phyloP scores from a whole-genome alignment of 1,140 invertebrate species.

The Cataglyphis hispanica region DNA sequence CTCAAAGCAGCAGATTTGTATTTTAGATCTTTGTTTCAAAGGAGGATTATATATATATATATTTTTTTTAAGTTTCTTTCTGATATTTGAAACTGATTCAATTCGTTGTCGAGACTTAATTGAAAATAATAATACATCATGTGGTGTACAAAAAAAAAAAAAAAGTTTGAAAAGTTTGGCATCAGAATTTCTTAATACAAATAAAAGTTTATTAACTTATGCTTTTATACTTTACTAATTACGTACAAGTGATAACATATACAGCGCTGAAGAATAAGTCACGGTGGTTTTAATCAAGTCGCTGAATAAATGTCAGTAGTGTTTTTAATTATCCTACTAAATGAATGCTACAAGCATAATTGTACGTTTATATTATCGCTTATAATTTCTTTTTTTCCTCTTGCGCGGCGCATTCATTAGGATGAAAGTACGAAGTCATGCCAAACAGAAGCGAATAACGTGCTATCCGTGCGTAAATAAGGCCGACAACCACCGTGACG shows the following conservation, averaged over 20 bases:
- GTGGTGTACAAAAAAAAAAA: neutral
- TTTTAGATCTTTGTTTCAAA: neutral
- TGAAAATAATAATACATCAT: neutral
- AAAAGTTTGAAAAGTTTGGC: neutral
- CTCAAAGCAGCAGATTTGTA: neutral
- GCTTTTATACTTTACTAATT: slow-evolving; percentile 33
- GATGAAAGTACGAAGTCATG: slow-evolving; percentile 3
- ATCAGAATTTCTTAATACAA: slow-evolving; percentile 10
- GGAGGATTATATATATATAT: neutral
- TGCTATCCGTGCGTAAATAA: slow-evolving; percentile 20
- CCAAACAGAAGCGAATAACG: slow-evolving; percentile 46
- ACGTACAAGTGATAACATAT: slow-evolving; percentile 40
- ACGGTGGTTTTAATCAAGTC: slow-evolving; percentile 45
- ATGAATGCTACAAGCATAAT: slow-evolving; percentile 54
- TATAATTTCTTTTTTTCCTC: slow-evolving; percentile 45
- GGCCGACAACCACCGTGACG: neutral
- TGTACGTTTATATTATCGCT: slow-evolving; percentile 53
- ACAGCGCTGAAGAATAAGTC: slow-evolving; percentile 36
- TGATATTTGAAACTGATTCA: neutral
- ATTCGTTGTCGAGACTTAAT: neutral
- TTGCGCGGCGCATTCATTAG: slow-evolving; percentile 44
- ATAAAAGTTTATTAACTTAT: slow-evolving; percentile 14
- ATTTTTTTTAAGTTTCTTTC: neutral
- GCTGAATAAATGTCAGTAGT: slow-evolving; percentile 46
- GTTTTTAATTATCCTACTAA: slow-evolving; percentile 51